These are phyloP conservation scores for Oryzias javanicus DNA, from an alignment of 2,113 vertebrate species.

Conservation along the genomic window DNA sequence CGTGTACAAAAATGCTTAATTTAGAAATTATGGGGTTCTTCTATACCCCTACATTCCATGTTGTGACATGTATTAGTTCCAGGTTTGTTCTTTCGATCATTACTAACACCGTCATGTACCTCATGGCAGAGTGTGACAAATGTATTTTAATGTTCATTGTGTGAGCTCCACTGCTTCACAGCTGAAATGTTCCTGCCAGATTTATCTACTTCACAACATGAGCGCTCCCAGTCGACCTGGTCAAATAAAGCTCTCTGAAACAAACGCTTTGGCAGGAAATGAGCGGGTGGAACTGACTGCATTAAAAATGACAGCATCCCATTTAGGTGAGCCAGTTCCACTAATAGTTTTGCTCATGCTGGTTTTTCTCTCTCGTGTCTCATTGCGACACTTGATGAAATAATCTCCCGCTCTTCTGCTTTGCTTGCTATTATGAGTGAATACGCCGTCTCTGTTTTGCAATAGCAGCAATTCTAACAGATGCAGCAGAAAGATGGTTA, in stretches of 20 bases:
- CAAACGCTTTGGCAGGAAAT: constrained; percentile 3
- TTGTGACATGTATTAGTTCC: not conserved
- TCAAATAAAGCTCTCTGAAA: not conserved
- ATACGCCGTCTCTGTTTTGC: not conserved
- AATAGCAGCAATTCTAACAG: not conserved
- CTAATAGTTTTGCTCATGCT: not conserved
- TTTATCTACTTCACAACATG: constrained; percentile 7
- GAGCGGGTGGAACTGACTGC: constrained; percentile 4
- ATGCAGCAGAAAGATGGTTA: not conserved
- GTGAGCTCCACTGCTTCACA: not conserved
- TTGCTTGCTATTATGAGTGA: not conserved
- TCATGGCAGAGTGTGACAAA: not conserved
- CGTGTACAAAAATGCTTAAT: too few relatives aligned
- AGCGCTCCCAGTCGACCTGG: constrained; percentile 2
- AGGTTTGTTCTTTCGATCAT: not conserved
- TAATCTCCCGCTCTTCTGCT: constrained; percentile 7
- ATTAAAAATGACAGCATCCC: constrained; percentile 9
- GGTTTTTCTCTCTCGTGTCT: constrained; percentile 1
- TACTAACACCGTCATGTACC: not conserved
- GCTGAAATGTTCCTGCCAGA: not conserved
- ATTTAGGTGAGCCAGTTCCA: not conserved
- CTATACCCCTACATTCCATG: not conserved
- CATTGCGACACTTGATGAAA: constrained; percentile 15
- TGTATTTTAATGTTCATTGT: constrained; percentile 1
- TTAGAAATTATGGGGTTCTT: not conserved